Base-by-base conservation (phyloP, 2,113 vertebrate species). In the Dipodomys merriami region DNA sequence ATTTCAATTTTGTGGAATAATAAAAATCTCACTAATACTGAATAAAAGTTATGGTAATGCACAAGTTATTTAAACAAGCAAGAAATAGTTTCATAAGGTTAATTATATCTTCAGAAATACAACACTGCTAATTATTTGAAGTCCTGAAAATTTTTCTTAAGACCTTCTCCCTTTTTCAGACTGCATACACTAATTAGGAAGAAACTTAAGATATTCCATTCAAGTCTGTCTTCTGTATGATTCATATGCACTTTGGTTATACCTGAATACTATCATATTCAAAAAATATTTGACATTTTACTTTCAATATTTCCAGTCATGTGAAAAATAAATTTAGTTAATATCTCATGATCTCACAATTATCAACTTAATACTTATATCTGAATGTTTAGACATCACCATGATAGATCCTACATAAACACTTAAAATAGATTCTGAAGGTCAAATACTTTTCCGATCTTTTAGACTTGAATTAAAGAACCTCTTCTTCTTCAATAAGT, bases 141-240 rank as follows among this genome's bases (percentile, higher is more conserved):
- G 30, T 88, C 18, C 10, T 68, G 30, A 84, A 80, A 62, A 67
- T 62, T 62, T 33, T 39, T 65, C 46, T 76, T 84, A 88, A 78
- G 20, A 83, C 8, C n/a, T 81, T 12, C 57, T 49, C 49, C 10
- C 12, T 16, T 83, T 25, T 64, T 44, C 30, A 93, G 35, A 80
- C 27, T 8, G 27, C 10, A 88, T 79, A 39, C 27, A n/a, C 25
- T 78, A 22, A 35, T 29, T 79, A 73, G 12, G 74, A 9, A 69
- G 27, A 74, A 84, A 53, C 83, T 84, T 68, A 62, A 88, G 87
- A 84, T 83, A 90, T 22, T 68, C 7, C 73, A 27, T 68, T 83
- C 23, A 91, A 77, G 2, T 91, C 9, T 94, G 15, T 72, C 64
- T 87, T 46, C 33, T 60, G 3, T 62, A 44, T 9, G 10, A 91